A percentile compares a stretch with the other conserved stretches of the same genome.
phyloP scores from a whole-genome alignment of 2,888 invertebrate genomes.

The Cephus sareptanus region DNA sequence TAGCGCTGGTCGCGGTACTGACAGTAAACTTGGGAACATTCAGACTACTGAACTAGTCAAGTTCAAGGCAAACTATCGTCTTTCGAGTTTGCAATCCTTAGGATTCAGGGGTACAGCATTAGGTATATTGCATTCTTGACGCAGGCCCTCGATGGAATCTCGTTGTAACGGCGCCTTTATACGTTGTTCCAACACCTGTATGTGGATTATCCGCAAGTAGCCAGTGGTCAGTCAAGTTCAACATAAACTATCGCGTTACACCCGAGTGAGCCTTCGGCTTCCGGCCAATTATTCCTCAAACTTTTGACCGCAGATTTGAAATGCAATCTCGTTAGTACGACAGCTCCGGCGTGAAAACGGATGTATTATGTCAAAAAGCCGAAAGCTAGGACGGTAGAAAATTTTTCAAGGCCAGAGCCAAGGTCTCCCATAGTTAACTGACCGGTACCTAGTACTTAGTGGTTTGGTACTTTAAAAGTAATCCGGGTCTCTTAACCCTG shows the following conservation, averaged over 20 bases:
- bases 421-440: neutral
- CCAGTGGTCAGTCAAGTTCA: conserved; percentile 38
- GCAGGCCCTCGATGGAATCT: neutral
- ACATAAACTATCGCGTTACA: conserved; percentile 40
- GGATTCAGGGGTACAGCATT: neutral
- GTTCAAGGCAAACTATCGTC: conserved; percentile 12
- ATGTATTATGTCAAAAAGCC: conserved; percentile 30
- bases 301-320: conserved; percentile 15
- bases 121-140: neutral
- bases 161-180: conserved; percentile 8
- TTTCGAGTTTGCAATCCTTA: conserved; percentile 6
- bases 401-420: neutral
- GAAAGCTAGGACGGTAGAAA: conserved; percentile 15
- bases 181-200: conserved; percentile 27
- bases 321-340: conserved; percentile 29
- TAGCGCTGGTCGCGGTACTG: no score
- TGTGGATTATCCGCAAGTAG: conserved; percentile 23
- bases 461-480: neutral
- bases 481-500: neutral
- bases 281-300: neutral
- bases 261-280: neutral
- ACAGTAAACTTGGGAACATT: no score
- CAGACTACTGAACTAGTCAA: conserved; percentile 4
- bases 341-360: conserved; percentile 27
- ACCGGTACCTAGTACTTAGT: neutral